phyloP scores from a whole-genome alignment of 2,113 vertebrate genomes.

The Leptobrachium leishanense region DNA sequence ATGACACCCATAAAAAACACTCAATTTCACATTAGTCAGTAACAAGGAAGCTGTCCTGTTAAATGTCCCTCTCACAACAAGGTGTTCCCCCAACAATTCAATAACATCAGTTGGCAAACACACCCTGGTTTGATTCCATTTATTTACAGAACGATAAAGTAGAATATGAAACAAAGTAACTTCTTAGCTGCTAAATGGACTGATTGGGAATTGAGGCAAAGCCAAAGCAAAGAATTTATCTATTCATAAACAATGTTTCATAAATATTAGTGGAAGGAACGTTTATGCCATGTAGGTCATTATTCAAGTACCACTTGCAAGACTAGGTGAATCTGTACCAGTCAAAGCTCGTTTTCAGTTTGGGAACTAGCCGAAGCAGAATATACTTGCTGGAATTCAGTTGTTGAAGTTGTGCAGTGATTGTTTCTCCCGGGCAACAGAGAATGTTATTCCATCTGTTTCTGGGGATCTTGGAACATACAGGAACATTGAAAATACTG shows the following conservation, averaged over 20 bases:
- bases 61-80: constrained; percentile 43
- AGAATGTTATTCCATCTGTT: constrained; percentile 44
- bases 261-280: constrained; percentile 49
- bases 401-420: constrained; percentile 42
- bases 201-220: constrained; percentile 37
- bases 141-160: constrained; percentile 42
- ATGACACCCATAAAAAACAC: constrained; percentile 22
- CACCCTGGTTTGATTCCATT: constrained; percentile 41
- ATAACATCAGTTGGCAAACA: constrained; percentile 38
- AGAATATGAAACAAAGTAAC: constrained; percentile 33
- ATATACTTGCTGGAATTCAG: constrained; percentile 13
- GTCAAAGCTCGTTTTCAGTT: constrained; percentile 22
- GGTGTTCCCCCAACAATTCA: constrained; percentile 48
- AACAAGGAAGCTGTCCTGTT: constrained; percentile 43
- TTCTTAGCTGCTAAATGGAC: constrained; percentile 45
- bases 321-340: constrained; percentile 24
- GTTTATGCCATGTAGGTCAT: constrained; percentile 46
- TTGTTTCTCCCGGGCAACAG: constrained; percentile 37
- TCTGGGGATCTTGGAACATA: constrained; percentile 16
- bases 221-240: constrained; percentile 47
- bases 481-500: constrained; percentile 20
- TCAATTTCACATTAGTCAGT: constrained; percentile 41
- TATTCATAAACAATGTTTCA: constrained; percentile 48
- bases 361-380: constrained; percentile 31
- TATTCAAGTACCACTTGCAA: constrained; percentile 43